A percentile compares a stretch with the other conserved stretches of the same genome.
Conservation (phyloP, 2,888 invertebrate genomes). For the Stenodema calcarata region DNA sequence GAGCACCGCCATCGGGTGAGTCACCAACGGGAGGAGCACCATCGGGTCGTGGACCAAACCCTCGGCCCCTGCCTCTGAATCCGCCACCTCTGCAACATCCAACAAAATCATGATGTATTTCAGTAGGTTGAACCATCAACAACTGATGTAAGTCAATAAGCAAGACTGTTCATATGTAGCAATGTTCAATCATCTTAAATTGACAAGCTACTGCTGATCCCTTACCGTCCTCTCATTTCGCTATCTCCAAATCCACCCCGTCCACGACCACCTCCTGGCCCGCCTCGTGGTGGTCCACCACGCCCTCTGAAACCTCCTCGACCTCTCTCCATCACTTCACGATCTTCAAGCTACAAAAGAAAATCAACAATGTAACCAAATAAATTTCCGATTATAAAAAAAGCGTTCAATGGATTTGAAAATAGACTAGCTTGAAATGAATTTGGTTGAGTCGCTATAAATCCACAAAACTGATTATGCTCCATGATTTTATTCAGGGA, state of each 20-base stretch:
- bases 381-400: background rate
- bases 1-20: conserved; percentile 20
- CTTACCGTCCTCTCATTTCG: conserved; percentile 33
- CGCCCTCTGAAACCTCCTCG: conserved; percentile 44
- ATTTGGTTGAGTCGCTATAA: background rate
- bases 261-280: conserved; percentile 27
- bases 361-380: background rate
- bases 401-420: background rate
- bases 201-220: too few species aligned
- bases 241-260: conserved; percentile 29
- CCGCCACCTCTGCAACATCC: conserved; percentile 40
- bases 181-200: too few species aligned
- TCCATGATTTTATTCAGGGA: background rate
- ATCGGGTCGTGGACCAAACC: conserved; percentile 25
- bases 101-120: background rate
- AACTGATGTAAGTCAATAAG: too few species aligned
- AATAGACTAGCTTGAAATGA: too few species aligned
- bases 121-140: background rate
- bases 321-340: conserved; percentile 25
- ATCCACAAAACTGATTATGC: background rate
- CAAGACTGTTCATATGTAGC: too few species aligned
- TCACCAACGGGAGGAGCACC: conserved; percentile 27
- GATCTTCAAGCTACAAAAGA: background rate
- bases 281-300: conserved; percentile 35
- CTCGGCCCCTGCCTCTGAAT: conserved; percentile 36